Evolutionary conservation across 2,113 vertebrate species (phyloP).

Genomic region (Corydoras sp.): DNA sequence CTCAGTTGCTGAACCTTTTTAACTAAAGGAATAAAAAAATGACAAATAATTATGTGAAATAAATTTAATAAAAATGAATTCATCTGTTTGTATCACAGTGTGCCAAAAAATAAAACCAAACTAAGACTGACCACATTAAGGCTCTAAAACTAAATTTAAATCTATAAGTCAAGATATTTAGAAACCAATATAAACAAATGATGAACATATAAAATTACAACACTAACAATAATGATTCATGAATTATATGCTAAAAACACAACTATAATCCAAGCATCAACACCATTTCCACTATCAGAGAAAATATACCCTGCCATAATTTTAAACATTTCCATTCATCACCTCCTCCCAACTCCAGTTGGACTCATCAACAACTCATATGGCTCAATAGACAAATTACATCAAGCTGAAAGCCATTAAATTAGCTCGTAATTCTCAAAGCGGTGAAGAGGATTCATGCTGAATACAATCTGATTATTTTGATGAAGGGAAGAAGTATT

Average conservation of each 20-base stretch:
- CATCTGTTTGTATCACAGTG: no score
- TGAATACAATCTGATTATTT: conserved; percentile 40
- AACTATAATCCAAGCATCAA: background rate
- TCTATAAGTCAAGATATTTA: no score
- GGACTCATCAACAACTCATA: conserved; percentile 36
- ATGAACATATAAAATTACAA: no score
- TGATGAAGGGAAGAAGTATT: conserved; percentile 11
- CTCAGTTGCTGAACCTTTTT: no score
- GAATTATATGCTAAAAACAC: no score
- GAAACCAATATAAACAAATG: no score
- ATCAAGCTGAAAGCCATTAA: conserved; percentile 41
- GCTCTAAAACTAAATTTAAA: no score
- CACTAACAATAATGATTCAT: no score
- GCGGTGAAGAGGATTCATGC: conserved; percentile 31
- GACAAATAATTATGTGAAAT: no score
- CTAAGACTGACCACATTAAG: background rate
- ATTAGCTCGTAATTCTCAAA: conserved; percentile 26
- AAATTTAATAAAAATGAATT: no score
- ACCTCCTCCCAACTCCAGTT: conserved; percentile 26
- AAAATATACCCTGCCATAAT: conserved; percentile 18
- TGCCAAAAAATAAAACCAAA: no score
- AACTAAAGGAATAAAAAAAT: no score
- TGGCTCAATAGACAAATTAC: conserved; percentile 32
- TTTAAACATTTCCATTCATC: conserved; percentile 26
- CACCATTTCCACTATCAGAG: background rate